Evolutionary conservation across 2,797 vertebrate species (phyloP).

Genomic region (Hirundo rustica): DNA sequence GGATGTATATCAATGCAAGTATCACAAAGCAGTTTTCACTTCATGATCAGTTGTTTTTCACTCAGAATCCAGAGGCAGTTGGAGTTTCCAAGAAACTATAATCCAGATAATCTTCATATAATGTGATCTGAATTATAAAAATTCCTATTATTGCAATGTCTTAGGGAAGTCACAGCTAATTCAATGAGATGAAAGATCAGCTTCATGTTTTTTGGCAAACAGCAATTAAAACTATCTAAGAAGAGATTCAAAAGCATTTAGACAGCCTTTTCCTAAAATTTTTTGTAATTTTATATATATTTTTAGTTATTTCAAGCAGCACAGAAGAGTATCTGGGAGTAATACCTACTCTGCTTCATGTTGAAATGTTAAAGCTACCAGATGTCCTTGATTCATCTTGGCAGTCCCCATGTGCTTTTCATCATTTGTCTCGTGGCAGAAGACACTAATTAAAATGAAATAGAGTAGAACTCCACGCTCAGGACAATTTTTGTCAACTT

Average conservation of each 20-base stretch:
- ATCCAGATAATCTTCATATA: not conserved
- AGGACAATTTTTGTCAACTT: conserved; percentile 58
- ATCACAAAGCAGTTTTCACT: not conserved
- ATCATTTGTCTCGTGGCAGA: conserved; percentile 42
- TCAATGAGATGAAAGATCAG: not conserved
- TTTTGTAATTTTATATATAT: not conserved
- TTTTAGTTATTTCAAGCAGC: not conserved
- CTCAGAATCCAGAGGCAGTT: not conserved
- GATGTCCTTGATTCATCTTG: conserved; percentile 58
- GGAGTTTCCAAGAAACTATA: not conserved
- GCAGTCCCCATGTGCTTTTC: conserved; percentile 56
- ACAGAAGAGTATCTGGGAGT: not conserved
- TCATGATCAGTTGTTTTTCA: not conserved
- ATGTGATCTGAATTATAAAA: not conserved
- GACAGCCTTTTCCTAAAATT: not conserved
- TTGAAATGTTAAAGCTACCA: conserved; percentile 52
- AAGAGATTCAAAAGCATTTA: not conserved
- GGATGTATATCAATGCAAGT: not conserved
- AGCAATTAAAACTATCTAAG: not conserved
- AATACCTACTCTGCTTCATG: conserved; percentile 20
- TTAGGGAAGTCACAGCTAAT: not conserved
- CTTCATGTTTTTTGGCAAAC: not conserved
- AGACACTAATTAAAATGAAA: conserved; percentile 64
- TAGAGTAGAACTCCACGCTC: conserved; percentile 16
- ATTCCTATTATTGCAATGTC: not conserved